Conservation (phyloP, 2,888 invertebrate species). For the Psylliodes chrysocephalus region DNA sequence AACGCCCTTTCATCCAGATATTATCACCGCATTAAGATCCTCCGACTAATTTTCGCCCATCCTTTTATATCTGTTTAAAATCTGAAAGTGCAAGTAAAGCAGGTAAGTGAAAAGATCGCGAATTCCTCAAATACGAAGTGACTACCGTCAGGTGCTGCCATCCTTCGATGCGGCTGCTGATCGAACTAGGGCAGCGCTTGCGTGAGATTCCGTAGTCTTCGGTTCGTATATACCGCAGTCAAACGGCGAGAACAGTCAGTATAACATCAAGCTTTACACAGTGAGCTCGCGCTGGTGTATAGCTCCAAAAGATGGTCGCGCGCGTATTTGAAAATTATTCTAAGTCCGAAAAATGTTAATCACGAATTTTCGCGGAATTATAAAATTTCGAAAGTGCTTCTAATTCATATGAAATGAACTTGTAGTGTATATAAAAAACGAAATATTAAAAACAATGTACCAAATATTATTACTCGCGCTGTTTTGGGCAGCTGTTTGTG, state of each 20-base stretch:
- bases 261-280: constrained; percentile 45
- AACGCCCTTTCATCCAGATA: constrained; percentile 28
- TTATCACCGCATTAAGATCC: constrained; percentile 39
- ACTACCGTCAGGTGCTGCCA: constrained; percentile 34
- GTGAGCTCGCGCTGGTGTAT: constrained; percentile 35
- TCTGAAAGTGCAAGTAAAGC: constrained; percentile 41
- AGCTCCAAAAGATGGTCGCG: constrained; percentile 34
- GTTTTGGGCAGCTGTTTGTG: constrained; percentile 40
- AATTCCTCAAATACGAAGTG: constrained; percentile 18
- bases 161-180: neutral
- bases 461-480: constrained; percentile 64
- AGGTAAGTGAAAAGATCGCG: constrained; percentile 39
- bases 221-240: constrained; percentile 37
- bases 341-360: constrained; percentile 23
- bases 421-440: constrained; percentile 51
- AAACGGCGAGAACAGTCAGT: constrained; percentile 42
- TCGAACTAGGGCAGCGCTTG: constrained; percentile 23
- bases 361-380: constrained; percentile 13
- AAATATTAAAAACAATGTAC: constrained; percentile 64
- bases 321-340: constrained; percentile 49
- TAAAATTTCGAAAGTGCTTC: constrained; percentile 10
- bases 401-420: constrained; percentile 42
- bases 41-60: constrained; percentile 41
- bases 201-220: constrained; percentile 20
- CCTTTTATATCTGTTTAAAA: constrained; percentile 36